phyloP scores from a whole-genome alignment of 2,888 invertebrate genomes.

The Troides oblongomaculatus region DNA sequence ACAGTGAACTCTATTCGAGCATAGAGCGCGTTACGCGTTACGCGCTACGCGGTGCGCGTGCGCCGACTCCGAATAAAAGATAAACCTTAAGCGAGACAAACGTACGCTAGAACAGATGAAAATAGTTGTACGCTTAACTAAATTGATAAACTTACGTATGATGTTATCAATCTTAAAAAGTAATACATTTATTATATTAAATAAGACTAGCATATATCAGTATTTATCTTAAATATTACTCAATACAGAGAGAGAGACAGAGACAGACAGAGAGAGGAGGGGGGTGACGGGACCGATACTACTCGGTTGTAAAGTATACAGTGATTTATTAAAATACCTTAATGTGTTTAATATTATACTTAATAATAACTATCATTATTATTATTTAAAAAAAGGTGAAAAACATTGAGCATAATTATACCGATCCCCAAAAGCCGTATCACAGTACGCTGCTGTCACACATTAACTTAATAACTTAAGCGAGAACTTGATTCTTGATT shows the following conservation, averaged over 20 bases:
- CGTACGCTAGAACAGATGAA: slow-evolving; percentile 57
- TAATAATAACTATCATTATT: slow-evolving; percentile 40
- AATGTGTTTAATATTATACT: slow-evolving; percentile 48
- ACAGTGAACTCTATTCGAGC: background rate
- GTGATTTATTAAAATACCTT: slow-evolving; percentile 38
- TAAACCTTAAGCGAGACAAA: slow-evolving; percentile 47
- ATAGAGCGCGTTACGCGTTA: background rate
- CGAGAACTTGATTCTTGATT: slow-evolving; percentile 33
- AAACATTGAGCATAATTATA: slow-evolving; percentile 70
- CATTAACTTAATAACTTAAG: slow-evolving; percentile 56
- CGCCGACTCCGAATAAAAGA: slow-evolving; percentile 32
- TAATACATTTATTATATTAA: slow-evolving; percentile 62
- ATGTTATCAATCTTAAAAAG: slow-evolving; percentile 55
- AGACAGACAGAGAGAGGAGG: too few relatives aligned
- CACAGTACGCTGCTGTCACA: slow-evolving; percentile 61
- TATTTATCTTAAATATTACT: slow-evolving; percentile 57
- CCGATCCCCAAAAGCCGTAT: slow-evolving; percentile 68
- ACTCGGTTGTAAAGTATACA: slow-evolving; percentile 36
- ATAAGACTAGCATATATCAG: slow-evolving; percentile 79
- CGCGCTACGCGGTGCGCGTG: background rate
- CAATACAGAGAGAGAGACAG: slow-evolving; percentile 43
- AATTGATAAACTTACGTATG: slow-evolving; percentile 61
- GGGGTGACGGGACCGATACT: slow-evolving; percentile 39
- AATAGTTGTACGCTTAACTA: slow-evolving; percentile 52
- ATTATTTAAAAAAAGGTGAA: slow-evolving; percentile 39